phyloP scores from a whole-genome alignment of 2,888 invertebrate genomes.

The Drosophila acutilabella region DNA sequence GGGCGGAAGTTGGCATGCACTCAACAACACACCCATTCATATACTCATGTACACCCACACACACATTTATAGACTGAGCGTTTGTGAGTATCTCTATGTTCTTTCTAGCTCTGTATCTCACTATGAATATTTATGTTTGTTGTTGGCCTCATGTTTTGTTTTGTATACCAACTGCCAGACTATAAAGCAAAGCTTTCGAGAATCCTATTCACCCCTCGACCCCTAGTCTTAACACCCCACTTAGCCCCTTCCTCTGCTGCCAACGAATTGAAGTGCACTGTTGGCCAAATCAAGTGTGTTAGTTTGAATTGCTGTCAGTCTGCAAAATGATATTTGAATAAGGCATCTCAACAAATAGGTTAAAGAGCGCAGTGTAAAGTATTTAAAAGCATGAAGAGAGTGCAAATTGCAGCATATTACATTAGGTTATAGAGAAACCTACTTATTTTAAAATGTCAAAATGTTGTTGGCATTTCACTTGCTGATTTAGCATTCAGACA shows the following conservation, averaged over 20 bases:
- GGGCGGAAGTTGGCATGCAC: constrained; percentile 73
- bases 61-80: constrained; percentile 35
- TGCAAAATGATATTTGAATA: constrained; percentile 22
- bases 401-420: neutral
- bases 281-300: constrained; percentile 72
- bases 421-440: neutral
- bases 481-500: neutral
- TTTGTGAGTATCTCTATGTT: constrained; percentile 26
- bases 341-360: constrained; percentile 16
- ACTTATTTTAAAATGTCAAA: neutral
- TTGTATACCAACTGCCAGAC: constrained; percentile 53
- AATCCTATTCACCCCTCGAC: constrained; percentile 1
- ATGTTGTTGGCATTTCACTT: neutral
- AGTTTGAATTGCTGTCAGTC: constrained; percentile 53
- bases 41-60: constrained; percentile 32
- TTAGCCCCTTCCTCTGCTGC: constrained; percentile 18
- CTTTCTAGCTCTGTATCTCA: constrained; percentile 37
- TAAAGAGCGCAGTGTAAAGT: constrained; percentile 10
- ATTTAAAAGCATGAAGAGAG: neutral
- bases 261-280: constrained; percentile 60
- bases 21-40: constrained; percentile 35
- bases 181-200: constrained; percentile 38
- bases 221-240: neutral
- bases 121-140: constrained; percentile 76
- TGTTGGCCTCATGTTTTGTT: constrained; percentile 59